A percentile compares a stretch with the other conserved stretches of the same genome.
These are phyloP conservation scores for Phycodurus eques DNA, from an alignment of 2,113 vertebrate genomes.

Conservation along the genomic window DNA sequence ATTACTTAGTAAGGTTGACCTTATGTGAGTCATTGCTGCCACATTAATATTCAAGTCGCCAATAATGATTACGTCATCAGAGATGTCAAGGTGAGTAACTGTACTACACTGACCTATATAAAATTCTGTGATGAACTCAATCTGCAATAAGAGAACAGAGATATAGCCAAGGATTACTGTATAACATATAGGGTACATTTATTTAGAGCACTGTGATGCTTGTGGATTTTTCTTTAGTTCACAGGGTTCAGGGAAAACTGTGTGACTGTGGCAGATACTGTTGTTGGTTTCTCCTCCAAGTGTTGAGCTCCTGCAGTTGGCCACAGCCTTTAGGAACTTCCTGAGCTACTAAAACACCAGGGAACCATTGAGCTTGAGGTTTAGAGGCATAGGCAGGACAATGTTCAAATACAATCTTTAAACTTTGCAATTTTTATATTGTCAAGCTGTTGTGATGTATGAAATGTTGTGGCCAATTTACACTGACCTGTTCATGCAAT, in stretches of 20 bases:
- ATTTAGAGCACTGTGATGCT: neutral
- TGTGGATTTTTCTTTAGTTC: neutral
- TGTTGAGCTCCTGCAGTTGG: no score
- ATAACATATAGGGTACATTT: no score
- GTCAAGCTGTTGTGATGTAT: neutral
- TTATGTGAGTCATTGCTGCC: no score
- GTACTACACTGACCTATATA: no score
- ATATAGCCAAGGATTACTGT: no score
- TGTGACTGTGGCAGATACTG: neutral
- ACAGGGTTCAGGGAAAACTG: neutral
- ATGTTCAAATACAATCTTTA: neutral
- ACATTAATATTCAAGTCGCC: no score
- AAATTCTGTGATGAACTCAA: no score
- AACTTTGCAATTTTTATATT: neutral
- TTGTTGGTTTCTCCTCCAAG: neutral
- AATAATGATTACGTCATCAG: no score
- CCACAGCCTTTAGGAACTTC: neutral
- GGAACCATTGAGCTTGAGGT: neutral
- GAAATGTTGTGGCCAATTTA: neutral
- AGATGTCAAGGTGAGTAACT: no score
- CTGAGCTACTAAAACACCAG: neutral
- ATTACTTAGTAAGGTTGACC: no score
- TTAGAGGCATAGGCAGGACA: neutral
- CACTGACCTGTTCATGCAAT: neutral
- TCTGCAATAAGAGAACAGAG: no score